phyloP scores from a whole-genome alignment of 2,888 invertebrate species.

The Lacanobia oleracea region DNA sequence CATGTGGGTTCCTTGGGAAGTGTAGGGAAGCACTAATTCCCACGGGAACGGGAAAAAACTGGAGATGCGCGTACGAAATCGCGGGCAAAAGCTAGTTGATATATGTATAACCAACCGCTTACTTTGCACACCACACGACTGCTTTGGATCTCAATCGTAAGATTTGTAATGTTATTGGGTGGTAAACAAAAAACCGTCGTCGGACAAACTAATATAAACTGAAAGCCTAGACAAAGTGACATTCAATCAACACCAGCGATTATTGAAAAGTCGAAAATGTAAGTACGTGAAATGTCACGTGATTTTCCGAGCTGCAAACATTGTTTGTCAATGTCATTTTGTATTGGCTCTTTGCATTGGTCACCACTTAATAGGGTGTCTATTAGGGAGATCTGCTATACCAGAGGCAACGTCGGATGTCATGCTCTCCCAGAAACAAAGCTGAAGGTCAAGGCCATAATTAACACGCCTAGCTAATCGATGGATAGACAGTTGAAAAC shows the following conservation, averaged over 20 bases:
- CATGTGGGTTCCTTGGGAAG: too few species aligned
- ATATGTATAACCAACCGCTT: not conserved
- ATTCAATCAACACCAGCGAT: not conserved
- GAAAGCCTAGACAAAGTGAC: not conserved
- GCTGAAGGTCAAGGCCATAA: not conserved
- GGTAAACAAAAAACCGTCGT: not conserved
- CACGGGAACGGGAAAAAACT: too few species aligned
- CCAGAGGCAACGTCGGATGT: not conserved
- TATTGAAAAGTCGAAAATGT: not conserved
- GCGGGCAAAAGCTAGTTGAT: not conserved
- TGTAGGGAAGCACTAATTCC: too few species aligned
- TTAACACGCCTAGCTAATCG: not conserved
- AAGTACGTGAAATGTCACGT: not conserved
- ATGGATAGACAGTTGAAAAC: too few species aligned
- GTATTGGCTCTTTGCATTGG: not conserved
- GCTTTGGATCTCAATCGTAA: not conserved
- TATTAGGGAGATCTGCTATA: not conserved
- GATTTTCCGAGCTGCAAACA: not conserved
- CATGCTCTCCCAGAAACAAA: not conserved
- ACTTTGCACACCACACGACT: too few species aligned
- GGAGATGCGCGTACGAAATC: too few species aligned
- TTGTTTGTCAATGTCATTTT: not conserved
- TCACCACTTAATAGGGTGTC: not conserved
- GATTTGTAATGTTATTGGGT: not conserved
- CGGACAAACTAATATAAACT: not conserved